Percentiles rank a stretch among this genome's conserved stretches.
Conservation (phyloP, 2,113 vertebrate species). For the Coturnix japonica region DNA sequence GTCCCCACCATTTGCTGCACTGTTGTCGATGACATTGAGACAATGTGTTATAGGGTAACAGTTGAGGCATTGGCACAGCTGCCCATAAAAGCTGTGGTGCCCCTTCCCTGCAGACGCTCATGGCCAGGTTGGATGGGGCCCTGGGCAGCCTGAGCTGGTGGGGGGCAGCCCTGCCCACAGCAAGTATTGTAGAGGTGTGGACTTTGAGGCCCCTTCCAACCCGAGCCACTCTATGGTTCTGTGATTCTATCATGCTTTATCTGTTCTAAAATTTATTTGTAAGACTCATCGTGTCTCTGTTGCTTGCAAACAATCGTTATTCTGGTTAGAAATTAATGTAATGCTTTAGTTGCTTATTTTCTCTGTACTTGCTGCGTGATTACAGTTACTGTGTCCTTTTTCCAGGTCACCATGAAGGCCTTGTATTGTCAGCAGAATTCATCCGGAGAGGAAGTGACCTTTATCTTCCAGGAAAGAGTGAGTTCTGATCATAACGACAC, state of each 20-base stretch:
- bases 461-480: constrained; percentile 86
- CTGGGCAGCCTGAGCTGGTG: too few species aligned
- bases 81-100: too few species aligned
- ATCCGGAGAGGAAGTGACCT: constrained; percentile 78
- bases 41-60: not conserved
- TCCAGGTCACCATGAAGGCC: constrained; percentile 83
- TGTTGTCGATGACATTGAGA: not conserved
- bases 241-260: not conserved
- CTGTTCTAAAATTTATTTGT: not conserved
- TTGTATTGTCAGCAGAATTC: constrained; percentile 82
- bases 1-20: not conserved
- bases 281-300: not conserved
- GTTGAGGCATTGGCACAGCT: too few species aligned
- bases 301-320: not conserved
- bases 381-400: not conserved
- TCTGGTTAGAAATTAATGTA: not conserved
- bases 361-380: not conserved
- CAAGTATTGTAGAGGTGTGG: too few species aligned
- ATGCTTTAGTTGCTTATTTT: not conserved
- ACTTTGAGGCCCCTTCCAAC: too few species aligned
- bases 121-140: too few species aligned
- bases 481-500: not conserved
- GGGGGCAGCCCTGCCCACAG: too few species aligned
- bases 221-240: too few species aligned
- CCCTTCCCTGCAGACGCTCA: too few species aligned